Conservation (phyloP, 2,888 invertebrate species). For the Xanthia icteritia region DNA sequence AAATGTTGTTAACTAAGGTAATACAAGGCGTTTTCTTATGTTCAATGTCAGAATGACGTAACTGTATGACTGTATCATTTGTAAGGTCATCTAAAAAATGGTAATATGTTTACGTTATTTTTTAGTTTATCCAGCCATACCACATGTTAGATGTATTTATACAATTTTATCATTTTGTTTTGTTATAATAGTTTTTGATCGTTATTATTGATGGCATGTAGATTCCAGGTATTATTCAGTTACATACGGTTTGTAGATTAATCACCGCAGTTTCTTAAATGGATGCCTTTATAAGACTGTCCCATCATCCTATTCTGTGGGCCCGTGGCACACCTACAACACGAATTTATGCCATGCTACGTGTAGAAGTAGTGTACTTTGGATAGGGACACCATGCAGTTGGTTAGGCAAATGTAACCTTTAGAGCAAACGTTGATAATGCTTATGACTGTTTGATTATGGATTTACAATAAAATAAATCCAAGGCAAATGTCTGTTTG, state of each 20-base stretch:
- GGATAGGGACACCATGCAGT: too few relatives aligned
- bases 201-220: background rate
- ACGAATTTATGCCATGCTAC: constrained; percentile 4
- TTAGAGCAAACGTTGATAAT: constrained; percentile 2
- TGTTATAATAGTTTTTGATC: background rate
- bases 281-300: background rate
- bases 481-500: constrained; percentile 5
- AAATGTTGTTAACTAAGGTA: constrained; percentile 22
- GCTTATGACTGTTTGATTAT: background rate
- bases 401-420: background rate
- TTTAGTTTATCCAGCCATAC: constrained; percentile 40
- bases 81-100: constrained; percentile 58
- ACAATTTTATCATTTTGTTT: background rate
- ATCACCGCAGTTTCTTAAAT: constrained; percentile 1
- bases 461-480: background rate
- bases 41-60: constrained; percentile 63
- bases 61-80: constrained; percentile 53
- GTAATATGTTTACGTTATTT: constrained; percentile 45
- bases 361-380: background rate
- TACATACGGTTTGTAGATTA: background rate
- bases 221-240: constrained; percentile 13
- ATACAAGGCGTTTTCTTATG: constrained; percentile 54
- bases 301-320: background rate
- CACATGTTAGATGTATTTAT: background rate
- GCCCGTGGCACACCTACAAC: background rate